Evolutionary conservation across 1,140 invertebrate species (phyloP), one percentile per base, ranked within the genome.

Genomic region (Diorhabda carinulata): DNA sequence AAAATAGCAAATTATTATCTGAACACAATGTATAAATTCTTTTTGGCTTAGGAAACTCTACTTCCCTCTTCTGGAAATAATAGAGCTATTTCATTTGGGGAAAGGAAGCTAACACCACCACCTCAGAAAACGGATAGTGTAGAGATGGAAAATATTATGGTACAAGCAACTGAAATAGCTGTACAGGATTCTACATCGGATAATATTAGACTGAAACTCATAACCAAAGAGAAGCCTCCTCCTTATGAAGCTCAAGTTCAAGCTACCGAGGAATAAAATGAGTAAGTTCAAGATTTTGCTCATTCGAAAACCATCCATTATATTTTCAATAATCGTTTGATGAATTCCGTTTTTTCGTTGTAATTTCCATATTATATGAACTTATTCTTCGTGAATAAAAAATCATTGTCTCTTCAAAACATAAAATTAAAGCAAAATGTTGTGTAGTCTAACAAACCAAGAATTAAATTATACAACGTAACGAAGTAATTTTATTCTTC

Each of bases 21-120:
- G 25, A 25, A 25, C 25, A 25, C 25, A 25, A 25, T 25, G 25
- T 25, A 25, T 25, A 25, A 25, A 25, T 25, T 25, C 25, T 25
- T 25, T 25, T 25, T 25, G 25, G 25, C n/a, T 4, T 52, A 52
- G 76, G 90, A 91, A 74, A 88, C 87, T 7, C 77, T 92, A 43
- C 78, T 92, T 57, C 83, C 84, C 0, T 83, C 83, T 8, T 76
- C 74, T 4, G 65, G 65, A n/a, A 60, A 60, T 10, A 57, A 67
- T 47, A 64, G 78, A 40, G 77, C 74, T 5, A 60, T 74, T 5
- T 79, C 79, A 3, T 63, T 79, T 3, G 71, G 72, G 5, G 79
- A 79, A 65, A 71, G 70, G 45, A 77, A 76, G 57, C 63, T 72
- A 5, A 75, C 73, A 7, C 74, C 77, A 40, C 73, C 77, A 41